Evolutionary conservation across 2,888 invertebrate species (phyloP), one percentile per base, ranked within the genome.

Genomic region (Parnassius apollo): DNA sequence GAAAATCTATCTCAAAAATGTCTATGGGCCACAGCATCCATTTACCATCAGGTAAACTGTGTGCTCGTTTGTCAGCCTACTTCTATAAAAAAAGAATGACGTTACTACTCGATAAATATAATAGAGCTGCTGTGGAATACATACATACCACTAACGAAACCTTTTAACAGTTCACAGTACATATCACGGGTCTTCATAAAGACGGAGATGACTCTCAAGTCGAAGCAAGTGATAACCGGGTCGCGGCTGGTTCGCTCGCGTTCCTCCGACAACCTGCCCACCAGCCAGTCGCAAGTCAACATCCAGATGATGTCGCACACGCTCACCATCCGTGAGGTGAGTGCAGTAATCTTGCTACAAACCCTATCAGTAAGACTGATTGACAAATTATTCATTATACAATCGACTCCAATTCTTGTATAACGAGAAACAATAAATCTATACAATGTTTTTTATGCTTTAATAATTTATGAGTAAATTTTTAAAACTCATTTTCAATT

Each of bases 221-320:
- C 97, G 83, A 95, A 95, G 82, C 95, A 94, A 76, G 95, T 96
- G 78, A 93, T 96, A 78, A 94, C 94, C 70, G 95, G 96, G 61
- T 94, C 95, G 75, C 95, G 96, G 75, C 92, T 97, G 80, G 94
- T 95, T 64, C 93, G 96, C 78, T 97, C 97, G 71, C 93, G 97
- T 76, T 97, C 97, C 55, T 96, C 96, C 67, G 97, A 98, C 91
- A 97, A 97, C 92, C 92, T 97, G 75, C 97, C 97, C 74, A 96
- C 96, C 81, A 97, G 97, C 91, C 97, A 97, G 89, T 97, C 97
- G 67, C 97, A 97, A 92, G 96, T 96, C 92, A 97, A 97, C 93
- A 97, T 98, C 73, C 97, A 97, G 92, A 97, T 97, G 97, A 96
- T 97, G 94, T 98, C 97, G 57, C 97, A 97, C 84, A 98, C 97